Conservation (phyloP, 1,140 invertebrate genomes). For the Meloidogyne hapla region DNA sequence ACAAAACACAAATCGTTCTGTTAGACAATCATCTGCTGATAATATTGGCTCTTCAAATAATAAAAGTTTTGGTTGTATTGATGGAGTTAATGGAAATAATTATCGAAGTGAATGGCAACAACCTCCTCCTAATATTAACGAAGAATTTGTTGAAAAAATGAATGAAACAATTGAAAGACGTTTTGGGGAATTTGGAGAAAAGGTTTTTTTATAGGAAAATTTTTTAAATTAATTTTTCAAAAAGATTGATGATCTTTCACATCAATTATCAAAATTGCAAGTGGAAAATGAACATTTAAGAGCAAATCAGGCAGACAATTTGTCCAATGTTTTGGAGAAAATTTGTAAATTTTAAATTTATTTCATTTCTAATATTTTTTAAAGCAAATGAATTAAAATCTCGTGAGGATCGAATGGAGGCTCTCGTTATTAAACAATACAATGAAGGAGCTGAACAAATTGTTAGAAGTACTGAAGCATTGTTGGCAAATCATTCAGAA, state of each 20-base stretch:
- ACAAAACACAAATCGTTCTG: background rate
- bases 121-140: background rate
- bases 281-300: slow-evolving; percentile 33
- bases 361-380: too few relatives aligned
- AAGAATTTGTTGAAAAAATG: slow-evolving; percentile 2
- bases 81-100: background rate
- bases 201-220: background rate
- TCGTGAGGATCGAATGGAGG: slow-evolving; percentile 41
- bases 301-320: slow-evolving; percentile 36
- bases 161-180: slow-evolving; percentile 24
- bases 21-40: background rate
- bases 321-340: slow-evolving; percentile 44
- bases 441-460: slow-evolving; percentile 16
- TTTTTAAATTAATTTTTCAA: background rate
- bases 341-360: slow-evolving; percentile 28
- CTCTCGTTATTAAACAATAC: slow-evolving; percentile 11
- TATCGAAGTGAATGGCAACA: background rate
- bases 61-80: slow-evolving; percentile 3
- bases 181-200: slow-evolving; percentile 14
- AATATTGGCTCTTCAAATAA: background rate
- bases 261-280: slow-evolving; percentile 29
- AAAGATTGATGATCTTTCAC: slow-evolving; percentile 32
- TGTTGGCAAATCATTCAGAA: slow-evolving; percentile 1
- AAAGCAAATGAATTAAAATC: slow-evolving; percentile 39
- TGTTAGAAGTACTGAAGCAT: slow-evolving; percentile 12